These are phyloP conservation scores for Lepidonotus clava DNA, from an alignment of 2,888 invertebrate species.

Conservation along the genomic window DNA sequence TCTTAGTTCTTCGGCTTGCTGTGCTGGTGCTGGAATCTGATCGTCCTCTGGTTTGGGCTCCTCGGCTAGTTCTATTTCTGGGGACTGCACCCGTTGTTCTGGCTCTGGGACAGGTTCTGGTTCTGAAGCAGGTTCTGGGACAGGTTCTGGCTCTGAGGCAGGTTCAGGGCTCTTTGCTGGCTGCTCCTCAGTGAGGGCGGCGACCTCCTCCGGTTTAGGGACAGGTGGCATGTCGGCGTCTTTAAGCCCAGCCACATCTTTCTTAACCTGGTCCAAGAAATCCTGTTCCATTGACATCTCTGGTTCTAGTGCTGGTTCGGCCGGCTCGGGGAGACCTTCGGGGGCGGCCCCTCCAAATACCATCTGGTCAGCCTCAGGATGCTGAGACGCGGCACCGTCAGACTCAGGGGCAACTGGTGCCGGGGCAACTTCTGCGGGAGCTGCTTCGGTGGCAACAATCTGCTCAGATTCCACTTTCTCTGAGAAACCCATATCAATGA, in stretches of 20 bases:
- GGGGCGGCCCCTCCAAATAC: conserved; percentile 60
- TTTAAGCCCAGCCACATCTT: conserved; percentile 23
- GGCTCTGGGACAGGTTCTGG: conserved; percentile 23
- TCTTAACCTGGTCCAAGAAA: conserved; percentile 29
- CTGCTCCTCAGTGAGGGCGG: not conserved
- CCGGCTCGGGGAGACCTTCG: conserved; percentile 60
- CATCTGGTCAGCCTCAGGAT: conserved; percentile 56
- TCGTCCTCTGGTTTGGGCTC: conserved; percentile 43
- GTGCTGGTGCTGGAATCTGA: not conserved
- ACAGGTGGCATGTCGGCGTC: conserved; percentile 38
- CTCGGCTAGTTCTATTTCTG: conserved; percentile 59
- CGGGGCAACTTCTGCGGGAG: conserved; percentile 41
- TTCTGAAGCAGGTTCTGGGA: conserved; percentile 7
- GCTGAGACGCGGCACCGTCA: conserved; percentile 21
- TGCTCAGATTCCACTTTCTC: conserved; percentile 45
- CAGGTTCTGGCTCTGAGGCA: not conserved
- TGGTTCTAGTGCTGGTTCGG: conserved; percentile 46
- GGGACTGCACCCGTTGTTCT: conserved; percentile 48
- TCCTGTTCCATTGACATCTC: conserved; percentile 27
- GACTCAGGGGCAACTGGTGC: conserved; percentile 1
- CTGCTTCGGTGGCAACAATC: conserved; percentile 1
- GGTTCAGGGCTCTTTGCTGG: not conserved
- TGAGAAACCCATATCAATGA: conserved; percentile 19
- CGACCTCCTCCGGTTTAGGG: conserved; percentile 8
- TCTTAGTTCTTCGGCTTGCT: not conserved